A percentile compares a stretch with the other conserved stretches of the same genome.
Conservation (phyloP, 1,140 invertebrate genomes). For the Nilaparvata lugens region DNA sequence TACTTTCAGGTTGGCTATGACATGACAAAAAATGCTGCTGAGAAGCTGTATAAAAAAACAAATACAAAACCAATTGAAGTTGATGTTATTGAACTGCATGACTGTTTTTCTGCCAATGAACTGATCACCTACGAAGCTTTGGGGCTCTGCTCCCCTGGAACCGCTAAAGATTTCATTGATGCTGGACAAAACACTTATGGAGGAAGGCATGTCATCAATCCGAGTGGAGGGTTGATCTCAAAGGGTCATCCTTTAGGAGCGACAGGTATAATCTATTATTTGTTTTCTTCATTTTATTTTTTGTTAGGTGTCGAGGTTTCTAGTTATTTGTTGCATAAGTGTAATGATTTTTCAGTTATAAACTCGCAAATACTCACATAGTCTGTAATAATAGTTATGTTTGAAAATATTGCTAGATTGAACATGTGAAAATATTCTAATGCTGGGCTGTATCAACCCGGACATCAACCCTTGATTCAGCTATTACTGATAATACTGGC, state of each 20-base stretch:
- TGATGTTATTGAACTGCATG: slow-evolving; percentile 97
- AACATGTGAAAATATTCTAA: no score
- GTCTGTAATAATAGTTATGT: no score
- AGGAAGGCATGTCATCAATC: slow-evolving; percentile 94
- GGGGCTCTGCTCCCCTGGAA: slow-evolving; percentile 81
- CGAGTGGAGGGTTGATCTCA: slow-evolving; percentile 94
- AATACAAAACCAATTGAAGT: slow-evolving; percentile 69
- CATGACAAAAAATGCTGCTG: slow-evolving; percentile 82
- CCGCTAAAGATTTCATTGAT: slow-evolving; percentile 89
- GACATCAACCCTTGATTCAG: no score
- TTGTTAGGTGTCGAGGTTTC: no score
- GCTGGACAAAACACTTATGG: slow-evolving; percentile 95
- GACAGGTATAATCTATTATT: no score
- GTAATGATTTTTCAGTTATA: no score
- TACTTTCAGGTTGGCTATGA: slow-evolving; percentile 74
- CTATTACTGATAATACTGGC: no score
- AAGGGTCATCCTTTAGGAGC: slow-evolving; percentile 98
- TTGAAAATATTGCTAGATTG: neutral
- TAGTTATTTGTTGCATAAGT: no score
- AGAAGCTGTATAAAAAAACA: slow-evolving; percentile 70
- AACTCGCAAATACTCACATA: no score
- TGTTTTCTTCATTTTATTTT: no score
- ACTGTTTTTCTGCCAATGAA: slow-evolving; percentile 98
- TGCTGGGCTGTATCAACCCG: no score
- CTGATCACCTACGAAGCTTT: slow-evolving; percentile 96